Evolutionary conservation across 2,113 vertebrate species (phyloP), one percentile per base, ranked within the genome.

Genomic region (Cryptomyrus ogoouensis): DNA sequence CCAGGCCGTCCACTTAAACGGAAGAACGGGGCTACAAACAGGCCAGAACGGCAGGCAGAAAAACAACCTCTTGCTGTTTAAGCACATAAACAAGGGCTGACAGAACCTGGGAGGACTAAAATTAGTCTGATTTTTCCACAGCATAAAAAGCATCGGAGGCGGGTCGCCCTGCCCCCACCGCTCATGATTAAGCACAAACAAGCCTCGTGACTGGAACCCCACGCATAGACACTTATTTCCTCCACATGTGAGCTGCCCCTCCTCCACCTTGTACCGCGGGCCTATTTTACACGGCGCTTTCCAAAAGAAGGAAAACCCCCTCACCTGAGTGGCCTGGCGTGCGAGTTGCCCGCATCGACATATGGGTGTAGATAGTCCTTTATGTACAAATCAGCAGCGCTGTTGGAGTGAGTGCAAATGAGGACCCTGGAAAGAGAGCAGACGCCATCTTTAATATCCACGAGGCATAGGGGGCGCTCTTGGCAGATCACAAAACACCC

Each of bases 291-390:
- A 77, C 5, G 5, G 12, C 15, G 19, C 74, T 17, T 42, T 19
- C 13, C 5, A 39, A 31, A 77, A 31, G 39, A 31, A 39, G 3
- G 17, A 44, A 47, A 17, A 47, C 15, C 27, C 10, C 31, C 89
- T 70, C 97, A 99, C 98, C 98, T 99, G 98, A 99, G 98, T 96
- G 98, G 98, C 97, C 97, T 97, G 93, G 98, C 98, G 93, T 99
- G 98, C 90, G 97, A 95, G 95, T 99, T 99, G 96, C 98, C 98
- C 95, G 98, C 97, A 96, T 99, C 98, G 93, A 99, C 98, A 94
- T 99, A 99, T 91, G 98, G 98, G 97, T 99, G 98, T 96, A 99
- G 98, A 96, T 99, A 99, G 96, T 99, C 98, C 97, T 99, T 99
- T 96, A 99, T 99, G 97, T 99, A 99, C 95, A 99, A 97, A 95